Base-by-base conservation (phyloP, 2,113 vertebrate genomes). In the Cinclus cinclus region DNA sequence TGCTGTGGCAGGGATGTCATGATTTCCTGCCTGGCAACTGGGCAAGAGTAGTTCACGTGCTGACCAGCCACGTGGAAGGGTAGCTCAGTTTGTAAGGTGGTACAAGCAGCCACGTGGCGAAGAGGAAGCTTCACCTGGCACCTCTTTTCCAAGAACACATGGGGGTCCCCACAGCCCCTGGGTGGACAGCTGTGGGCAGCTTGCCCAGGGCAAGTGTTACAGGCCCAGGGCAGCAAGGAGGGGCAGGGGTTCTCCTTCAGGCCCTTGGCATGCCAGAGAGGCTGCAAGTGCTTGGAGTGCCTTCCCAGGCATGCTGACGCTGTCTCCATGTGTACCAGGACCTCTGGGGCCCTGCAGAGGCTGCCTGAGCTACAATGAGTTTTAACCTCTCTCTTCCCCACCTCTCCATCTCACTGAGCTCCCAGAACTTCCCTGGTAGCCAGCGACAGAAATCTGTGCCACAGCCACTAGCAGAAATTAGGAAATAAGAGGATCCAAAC, bases 361-460 rank as follows among this genome's bases (percentile, higher is more conserved):
- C 56, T 92, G 65, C 49, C 68, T 42, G 46, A 82, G 59, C 59
- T 25, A 24, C 2, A 0, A 6, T 0, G 0, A 25, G 8, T 21
- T 75, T 74, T 73, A 68, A 27, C 5, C 3, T 64, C 77, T 47
- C 24, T 84, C 42, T 28, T 82, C 31, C 37, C 17, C 58, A 53
- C 24, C 31, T 59, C 56, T 58, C 46, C 23, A 27, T 46, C 19
- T 55, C 50, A 27, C 50, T 30, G 27, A 30, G 30, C 16, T 30
- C 27, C 50, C 59, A 35, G 24, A 75, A 25, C 25, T 27, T 56
- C 41, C 23, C 21, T 31, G n/a, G 7, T 14, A 59, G 47, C 46
- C 2, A 1, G 25, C 39, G 80, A 17, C 22, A 42, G 56, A 83
- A 86, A 77, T 21, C 53, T 41, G 30, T 28, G 15, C 13, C n/a